These are phyloP conservation scores for Urocolius indicus DNA, from an alignment of 2,113 vertebrate genomes.

Conservation along the genomic window DNA sequence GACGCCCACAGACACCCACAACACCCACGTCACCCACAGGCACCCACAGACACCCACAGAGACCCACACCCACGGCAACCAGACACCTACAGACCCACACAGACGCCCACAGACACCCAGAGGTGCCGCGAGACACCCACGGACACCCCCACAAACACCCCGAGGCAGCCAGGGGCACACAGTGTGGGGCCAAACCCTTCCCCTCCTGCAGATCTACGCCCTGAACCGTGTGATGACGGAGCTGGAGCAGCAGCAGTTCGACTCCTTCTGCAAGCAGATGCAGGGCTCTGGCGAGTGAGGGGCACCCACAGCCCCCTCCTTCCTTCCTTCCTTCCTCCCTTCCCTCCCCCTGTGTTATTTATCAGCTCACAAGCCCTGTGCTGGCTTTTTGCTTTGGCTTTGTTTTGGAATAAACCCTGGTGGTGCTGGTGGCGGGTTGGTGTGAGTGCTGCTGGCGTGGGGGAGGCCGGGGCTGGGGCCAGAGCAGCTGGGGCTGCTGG, in stretches of 20 bases:
- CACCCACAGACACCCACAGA: no score
- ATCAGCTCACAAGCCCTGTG: not conserved
- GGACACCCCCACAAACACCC: no score
- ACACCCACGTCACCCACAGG: no score
- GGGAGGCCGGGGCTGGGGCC: not conserved
- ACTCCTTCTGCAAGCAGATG: constrained; percentile 97
- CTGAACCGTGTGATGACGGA: constrained; percentile 98
- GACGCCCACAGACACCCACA: no score
- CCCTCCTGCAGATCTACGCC: constrained; percentile 86
- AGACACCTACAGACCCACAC: no score
- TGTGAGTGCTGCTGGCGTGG: not conserved
- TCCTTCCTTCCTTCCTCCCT: not conserved
- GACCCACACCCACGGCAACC: no score
- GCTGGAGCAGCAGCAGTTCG: constrained; percentile 96
- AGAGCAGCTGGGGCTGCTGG: not conserved
- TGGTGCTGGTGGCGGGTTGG: not conserved
- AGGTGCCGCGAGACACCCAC: no score
- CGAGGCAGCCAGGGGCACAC: no score
- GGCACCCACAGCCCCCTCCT: no score
- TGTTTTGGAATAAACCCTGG: constrained; percentile 30
- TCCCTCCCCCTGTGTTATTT: not conserved
- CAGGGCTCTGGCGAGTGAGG: constrained; percentile 86
- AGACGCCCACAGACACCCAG: no score
- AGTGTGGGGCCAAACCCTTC: not conserved
- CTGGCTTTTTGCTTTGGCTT: no score